Evolutionary conservation across 2,797 vertebrate species (phyloP), one percentile per base, ranked within the genome.

Genomic region (Fundulus diaphanus): DNA sequence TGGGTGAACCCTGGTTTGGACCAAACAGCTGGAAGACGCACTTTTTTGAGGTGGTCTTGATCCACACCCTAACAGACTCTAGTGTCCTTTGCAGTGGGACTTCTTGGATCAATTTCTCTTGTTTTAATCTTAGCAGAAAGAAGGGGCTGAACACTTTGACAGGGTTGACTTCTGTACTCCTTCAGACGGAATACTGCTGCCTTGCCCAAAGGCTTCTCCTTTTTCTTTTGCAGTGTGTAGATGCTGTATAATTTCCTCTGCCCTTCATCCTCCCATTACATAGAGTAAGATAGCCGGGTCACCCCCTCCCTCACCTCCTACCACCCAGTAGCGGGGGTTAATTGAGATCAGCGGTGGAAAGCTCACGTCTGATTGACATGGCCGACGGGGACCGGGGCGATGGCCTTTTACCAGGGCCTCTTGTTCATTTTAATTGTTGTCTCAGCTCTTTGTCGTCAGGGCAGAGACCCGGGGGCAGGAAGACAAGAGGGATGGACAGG

Each of bases 361-460:
- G 76, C 12, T 4, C 67, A 61, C 2, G 3, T 84, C 56, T 86
- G 88, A 90, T 80, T 83, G 76, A 85, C 77, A n/a, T 77, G 84
- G 87, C 76, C 27, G 0, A 33, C 3, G 35, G 78, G 76, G 31
- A 67, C 20, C 20, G 0, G n/a, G 68, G 74, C 27, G 22, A 46
- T 61, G 61, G 77, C 72, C 73, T 85, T 78, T 85, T 48, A 70
- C 76, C 12, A 7, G 65, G 40, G 51, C 48, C 77, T 40, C 67
- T 89, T 92, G 92, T 91, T 91, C 82, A 1, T 56, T 85, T 90
- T 93, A 92, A 92, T 93, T 92, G 89, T 91, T 86, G 86, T 78
- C 85, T 72, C 0, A 63, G 82, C 82, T 79, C 72, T 92, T 88
- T 84, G 87, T 89, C 76, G 8, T 80, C 65, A 22, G 73, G 67